Evolutionary conservation across 2,888 invertebrate species (phyloP), one percentile per base, ranked within the genome.

Genomic region (Thymelicus acteon): DNA sequence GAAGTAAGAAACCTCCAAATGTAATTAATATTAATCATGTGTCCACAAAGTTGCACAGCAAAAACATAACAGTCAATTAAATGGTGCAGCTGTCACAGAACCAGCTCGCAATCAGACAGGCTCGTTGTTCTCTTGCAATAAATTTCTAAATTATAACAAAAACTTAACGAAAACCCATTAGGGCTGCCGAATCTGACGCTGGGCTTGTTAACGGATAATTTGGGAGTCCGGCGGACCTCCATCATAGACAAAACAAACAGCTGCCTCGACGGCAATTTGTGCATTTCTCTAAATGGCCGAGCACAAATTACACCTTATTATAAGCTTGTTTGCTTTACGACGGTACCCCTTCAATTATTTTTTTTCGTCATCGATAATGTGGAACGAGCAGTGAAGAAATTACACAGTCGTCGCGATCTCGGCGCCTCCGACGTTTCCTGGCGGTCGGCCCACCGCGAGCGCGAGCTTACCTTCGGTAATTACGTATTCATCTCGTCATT

Each of bases 321-420:
- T 93, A 93, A 93, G 93, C 93, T 93, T 93, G 93, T 93, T 93
- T 93, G 93, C 93, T 93, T 93, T 93, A 92, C 92, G 92, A 92
- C 83, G 92, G 91, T 85, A 90, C 92, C 92, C 93, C 93, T 85
- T 87, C 92, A 93, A 93, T 93, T 93, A 93, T 89, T 90, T 92
- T 93, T 92, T 92, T 91, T 88, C 88, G 84, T 87, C 88, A 90
- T 92, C 92, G 87, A 91, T 92, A 92, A 93, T 90, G 90, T 90
- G 89, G 86, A 88, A 84, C 87, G 89, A 89, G 88, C 89, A 90
- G 91, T 90, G 92, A 89, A 91, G 91, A 92, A 92, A 93, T 93
- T 92, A 92, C 85, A 91, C 79, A 88, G 90, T 86, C 84, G 86
- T 82, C 85, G 87, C 86, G 83, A 84, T 82, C 83, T 83, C 88